Evolutionary conservation across 2,113 vertebrate genomes (phyloP).

Genomic region (Eretmochelys imbricata): DNA sequence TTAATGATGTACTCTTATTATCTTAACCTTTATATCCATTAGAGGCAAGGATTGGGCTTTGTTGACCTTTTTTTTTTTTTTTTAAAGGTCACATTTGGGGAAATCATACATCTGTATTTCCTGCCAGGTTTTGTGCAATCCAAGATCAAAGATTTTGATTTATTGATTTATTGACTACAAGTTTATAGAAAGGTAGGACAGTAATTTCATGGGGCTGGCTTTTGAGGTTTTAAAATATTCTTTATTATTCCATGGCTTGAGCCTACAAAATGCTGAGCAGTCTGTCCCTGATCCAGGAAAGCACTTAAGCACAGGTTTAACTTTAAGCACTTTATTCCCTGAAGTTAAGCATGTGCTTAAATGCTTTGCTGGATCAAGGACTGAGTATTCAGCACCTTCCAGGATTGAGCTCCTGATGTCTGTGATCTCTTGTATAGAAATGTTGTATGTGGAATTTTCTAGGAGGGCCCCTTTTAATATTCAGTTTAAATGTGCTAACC

Average conservation of each 20-base stretch:
- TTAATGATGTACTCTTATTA: background rate
- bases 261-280: background rate
- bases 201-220: background rate
- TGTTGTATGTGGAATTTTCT: accelerated
- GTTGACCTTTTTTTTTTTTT: background rate
- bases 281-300: background rate
- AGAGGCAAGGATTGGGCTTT: background rate
- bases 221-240: background rate
- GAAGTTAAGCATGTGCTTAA: background rate
- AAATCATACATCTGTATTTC: background rate
- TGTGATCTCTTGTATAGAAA: accelerated
- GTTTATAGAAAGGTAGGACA: background rate
- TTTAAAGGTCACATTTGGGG: background rate
- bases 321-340: background rate
- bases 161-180: background rate
- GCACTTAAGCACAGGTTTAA: background rate
- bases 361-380: too few relatives aligned
- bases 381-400: background rate
- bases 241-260: too few relatives aligned
- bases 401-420: background rate
- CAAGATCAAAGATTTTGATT: background rate
- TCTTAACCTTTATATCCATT: background rate
- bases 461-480: background rate
- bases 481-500: background rate
- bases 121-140: background rate